Conservation (phyloP, 2,113 vertebrate species). For the Pristiophorus japonicus region DNA sequence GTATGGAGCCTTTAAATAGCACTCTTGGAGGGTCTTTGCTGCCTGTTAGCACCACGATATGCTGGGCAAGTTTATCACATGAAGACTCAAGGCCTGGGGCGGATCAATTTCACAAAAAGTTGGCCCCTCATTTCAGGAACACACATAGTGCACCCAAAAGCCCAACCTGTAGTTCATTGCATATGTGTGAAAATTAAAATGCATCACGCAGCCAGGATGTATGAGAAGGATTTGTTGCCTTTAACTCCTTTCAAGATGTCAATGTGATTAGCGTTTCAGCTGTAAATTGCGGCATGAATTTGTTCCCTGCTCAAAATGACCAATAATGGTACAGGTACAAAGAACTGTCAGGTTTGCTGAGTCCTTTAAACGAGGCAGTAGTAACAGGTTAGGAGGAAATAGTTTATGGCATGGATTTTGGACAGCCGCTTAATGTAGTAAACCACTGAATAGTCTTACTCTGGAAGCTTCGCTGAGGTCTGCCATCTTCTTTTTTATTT, state of each 20-base stretch:
- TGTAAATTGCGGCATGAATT: neutral
- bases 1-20: too few relatives aligned
- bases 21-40: too few relatives aligned
- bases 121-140: too few relatives aligned
- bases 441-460: neutral
- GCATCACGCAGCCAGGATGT: too few relatives aligned
- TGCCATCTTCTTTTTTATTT: neutral
- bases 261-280: neutral
- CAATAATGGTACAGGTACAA: neutral
- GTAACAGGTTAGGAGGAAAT: neutral
- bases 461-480: neutral
- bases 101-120: too few relatives aligned
- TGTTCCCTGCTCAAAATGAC: neutral
- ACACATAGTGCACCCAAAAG: too few relatives aligned
- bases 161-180: too few relatives aligned
- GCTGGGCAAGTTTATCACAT: too few relatives aligned
- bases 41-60: too few relatives aligned
- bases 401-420: neutral
- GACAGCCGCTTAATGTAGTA: neutral
- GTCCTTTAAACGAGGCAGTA: neutral
- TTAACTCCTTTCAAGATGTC: neutral
- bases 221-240: too few relatives aligned
- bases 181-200: neutral
- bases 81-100: too few relatives aligned
- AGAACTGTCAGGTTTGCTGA: neutral